Conservation (phyloP, 2,888 invertebrate genomes). For the Polylopha cassiicola region DNA sequence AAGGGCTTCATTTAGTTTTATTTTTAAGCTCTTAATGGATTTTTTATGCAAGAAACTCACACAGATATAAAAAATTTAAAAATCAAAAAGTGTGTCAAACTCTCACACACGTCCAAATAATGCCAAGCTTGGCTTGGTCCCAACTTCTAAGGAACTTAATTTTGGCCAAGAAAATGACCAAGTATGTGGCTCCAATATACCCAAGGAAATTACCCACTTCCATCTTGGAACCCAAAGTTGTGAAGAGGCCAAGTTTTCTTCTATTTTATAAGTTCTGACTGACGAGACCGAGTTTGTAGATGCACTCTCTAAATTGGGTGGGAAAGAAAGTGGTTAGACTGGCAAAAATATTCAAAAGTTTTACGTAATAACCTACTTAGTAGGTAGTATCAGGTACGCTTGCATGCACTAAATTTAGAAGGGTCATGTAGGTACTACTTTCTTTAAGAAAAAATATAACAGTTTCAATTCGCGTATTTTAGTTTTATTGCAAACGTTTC, state of each 20-base stretch:
- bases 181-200: conserved; percentile 10
- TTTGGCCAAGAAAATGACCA: conserved; percentile 23
- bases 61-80: not conserved
- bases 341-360: too few relatives aligned
- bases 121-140: conserved; percentile 17
- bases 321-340: too few relatives aligned
- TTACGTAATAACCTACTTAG: too few relatives aligned
- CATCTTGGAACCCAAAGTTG: conserved; percentile 13
- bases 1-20: too few relatives aligned
- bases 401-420: too few relatives aligned
- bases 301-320: not conserved
- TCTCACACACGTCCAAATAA: not conserved
- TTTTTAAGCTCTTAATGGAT: too few relatives aligned
- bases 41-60: too few relatives aligned
- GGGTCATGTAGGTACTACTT: too few relatives aligned
- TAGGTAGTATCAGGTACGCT: too few relatives aligned
- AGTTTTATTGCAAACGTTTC: too few relatives aligned
- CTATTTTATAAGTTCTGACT: conserved; percentile 1
- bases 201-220: conserved; percentile 17
- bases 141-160: conserved; percentile 24
- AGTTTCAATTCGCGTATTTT: too few relatives aligned
- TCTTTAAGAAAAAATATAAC: too few relatives aligned
- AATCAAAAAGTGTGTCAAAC: not conserved
- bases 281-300: conserved; percentile 3
- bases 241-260: conserved; percentile 5